Evolutionary conservation across 2,113 vertebrate genomes (phyloP).

Genomic region (Lamprotornis superbus): DNA sequence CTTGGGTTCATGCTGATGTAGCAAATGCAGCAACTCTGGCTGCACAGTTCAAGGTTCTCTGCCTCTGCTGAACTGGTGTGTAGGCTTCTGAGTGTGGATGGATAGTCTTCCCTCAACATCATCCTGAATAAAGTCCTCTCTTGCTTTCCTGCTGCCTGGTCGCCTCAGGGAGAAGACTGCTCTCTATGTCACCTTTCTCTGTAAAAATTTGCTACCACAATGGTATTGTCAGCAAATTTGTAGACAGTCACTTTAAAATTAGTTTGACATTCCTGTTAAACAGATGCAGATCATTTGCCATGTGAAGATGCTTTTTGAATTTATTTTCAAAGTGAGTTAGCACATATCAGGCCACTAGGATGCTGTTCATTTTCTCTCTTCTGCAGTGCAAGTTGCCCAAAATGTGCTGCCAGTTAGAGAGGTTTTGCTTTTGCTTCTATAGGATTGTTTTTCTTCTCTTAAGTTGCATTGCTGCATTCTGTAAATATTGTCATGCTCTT

Average conservation of each 20-base stretch:
- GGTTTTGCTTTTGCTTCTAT: not conserved
- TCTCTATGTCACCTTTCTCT: not conserved
- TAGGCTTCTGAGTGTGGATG: not conserved
- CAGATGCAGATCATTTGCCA: not conserved
- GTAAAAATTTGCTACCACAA: not conserved
- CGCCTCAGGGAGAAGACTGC: not conserved
- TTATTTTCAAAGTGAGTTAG: not conserved
- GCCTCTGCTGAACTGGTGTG: not conserved
- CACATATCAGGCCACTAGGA: fast-evolving
- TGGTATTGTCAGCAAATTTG: not conserved
- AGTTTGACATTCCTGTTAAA: not conserved
- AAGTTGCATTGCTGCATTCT: not conserved
- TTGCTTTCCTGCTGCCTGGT: not conserved
- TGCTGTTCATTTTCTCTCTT: not conserved
- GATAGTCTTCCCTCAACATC: not conserved
- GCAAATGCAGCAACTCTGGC: not conserved
- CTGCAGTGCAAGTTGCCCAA: not conserved
- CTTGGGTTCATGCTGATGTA: not conserved
- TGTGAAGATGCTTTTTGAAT: not conserved
- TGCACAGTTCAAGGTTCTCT: not conserved
- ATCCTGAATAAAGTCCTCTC: not conserved
- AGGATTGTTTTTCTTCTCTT: not conserved
- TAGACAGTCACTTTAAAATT: not conserved
- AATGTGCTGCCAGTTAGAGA: not conserved
- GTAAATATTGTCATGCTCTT: not conserved